phyloP scores from a whole-genome alignment of 1,140 invertebrate genomes.

The Vanessa tameamea region DNA sequence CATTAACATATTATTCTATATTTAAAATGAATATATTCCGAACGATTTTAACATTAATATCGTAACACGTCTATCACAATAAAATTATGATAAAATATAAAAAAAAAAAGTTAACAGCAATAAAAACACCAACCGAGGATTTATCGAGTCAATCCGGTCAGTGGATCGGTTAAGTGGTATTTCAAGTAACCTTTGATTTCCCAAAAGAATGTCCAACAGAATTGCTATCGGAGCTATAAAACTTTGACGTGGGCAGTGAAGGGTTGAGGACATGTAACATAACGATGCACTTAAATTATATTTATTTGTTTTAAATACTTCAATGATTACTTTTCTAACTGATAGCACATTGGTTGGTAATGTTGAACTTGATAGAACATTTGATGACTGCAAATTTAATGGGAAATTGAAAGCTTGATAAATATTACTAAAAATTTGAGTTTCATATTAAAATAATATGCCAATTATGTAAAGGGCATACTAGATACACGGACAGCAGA shows the following conservation, averaged over 20 bases:
- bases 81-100: constrained; percentile 35
- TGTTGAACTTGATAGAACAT: too few species aligned
- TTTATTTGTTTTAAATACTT: constrained; percentile 20
- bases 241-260: constrained; percentile 41
- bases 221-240: constrained; percentile 35
- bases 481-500: too few species aligned
- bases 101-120: constrained; percentile 38
- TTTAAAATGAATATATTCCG: not conserved
- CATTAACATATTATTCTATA: not conserved
- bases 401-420: too few species aligned
- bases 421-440: too few species aligned
- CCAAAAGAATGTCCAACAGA: constrained; percentile 44
- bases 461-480: too few species aligned
- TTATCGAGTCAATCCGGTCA: constrained; percentile 47
- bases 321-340: not conserved
- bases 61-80: constrained; percentile 28
- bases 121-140: constrained; percentile 42
- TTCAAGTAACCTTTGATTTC: constrained; percentile 49
- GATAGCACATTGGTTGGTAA: not conserved
- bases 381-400: too few species aligned
- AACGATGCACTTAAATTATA: constrained; percentile 25
- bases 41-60: not conserved
- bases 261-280: constrained; percentile 28
- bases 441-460: too few species aligned
- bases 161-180: constrained; percentile 45